These are phyloP conservation scores for Caerostris darwini DNA, from an alignment of 1,140 invertebrate species.

Conservation along the genomic window DNA sequence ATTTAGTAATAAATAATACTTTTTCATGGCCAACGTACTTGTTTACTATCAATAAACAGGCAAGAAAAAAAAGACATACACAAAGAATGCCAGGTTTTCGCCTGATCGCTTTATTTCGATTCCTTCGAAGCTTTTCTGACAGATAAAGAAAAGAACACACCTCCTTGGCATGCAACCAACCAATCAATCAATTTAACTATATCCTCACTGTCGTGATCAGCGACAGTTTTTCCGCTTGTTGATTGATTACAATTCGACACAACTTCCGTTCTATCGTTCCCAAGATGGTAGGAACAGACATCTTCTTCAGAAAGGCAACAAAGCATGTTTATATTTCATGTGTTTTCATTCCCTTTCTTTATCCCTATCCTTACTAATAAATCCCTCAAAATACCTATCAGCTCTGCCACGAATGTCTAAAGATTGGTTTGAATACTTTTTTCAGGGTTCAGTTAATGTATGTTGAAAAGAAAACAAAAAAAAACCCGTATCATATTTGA, in stretches of 20 bases:
- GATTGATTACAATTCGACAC: conserved; percentile 44
- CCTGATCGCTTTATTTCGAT: not conserved
- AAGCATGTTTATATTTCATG: conserved; percentile 12
- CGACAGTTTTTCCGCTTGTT: conserved; percentile 24
- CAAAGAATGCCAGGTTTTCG: not conserved
- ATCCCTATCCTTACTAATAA: not conserved
- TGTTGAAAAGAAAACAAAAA: too few species aligned
- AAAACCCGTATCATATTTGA: too few species aligned
- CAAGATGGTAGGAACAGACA: not conserved
- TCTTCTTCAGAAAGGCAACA: conserved; percentile 3
- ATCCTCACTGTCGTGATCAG: conserved; percentile 34
- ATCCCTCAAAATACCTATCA: not conserved
- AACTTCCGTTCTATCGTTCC: not conserved
- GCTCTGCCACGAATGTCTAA: too few species aligned
- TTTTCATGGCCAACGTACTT: not conserved
- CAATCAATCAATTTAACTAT: conserved; percentile 56
- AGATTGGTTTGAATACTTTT: too few species aligned
- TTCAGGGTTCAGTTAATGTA: too few species aligned
- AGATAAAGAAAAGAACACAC: conserved; percentile 42
- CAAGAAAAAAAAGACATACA: not conserved
- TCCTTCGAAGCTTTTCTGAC: not conserved
- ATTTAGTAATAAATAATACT: not conserved
- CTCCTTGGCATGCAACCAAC: conserved; percentile 26
- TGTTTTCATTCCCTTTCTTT: not conserved
- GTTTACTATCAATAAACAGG: not conserved